phyloP scores from a whole-genome alignment of 2,888 invertebrate species.

The Cordilura impudica region DNA sequence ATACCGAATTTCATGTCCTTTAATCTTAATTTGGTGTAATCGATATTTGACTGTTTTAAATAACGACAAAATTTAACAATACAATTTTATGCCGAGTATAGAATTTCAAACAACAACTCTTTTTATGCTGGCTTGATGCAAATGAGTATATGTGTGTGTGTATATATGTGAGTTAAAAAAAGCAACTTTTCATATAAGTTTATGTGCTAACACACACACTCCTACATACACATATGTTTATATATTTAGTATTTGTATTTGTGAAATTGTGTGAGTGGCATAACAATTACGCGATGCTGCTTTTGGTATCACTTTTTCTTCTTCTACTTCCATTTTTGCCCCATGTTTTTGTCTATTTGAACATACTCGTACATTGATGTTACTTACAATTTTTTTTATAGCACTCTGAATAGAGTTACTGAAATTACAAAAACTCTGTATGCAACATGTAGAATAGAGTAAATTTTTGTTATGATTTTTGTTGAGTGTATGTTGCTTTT shows the following conservation, averaged over 20 bases:
- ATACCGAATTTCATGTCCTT: no score
- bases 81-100: conserved; percentile 6
- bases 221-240: neutral
- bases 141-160: neutral
- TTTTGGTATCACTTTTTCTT: no score
- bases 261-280: conserved; percentile 36
- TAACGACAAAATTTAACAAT: neutral
- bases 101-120: conserved; percentile 10
- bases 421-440: neutral
- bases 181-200: neutral
- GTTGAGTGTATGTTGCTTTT: neutral
- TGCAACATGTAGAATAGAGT: conserved; percentile 38
- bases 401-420: neutral
- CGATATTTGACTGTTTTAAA: neutral
- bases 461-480: conserved; percentile 8
- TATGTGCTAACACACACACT: neutral
- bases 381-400: neutral
- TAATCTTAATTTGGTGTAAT: neutral
- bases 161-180: conserved; percentile 18
- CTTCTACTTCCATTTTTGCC: neutral
- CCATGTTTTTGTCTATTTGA: neutral
- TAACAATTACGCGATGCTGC: conserved; percentile 33
- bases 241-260: conserved; percentile 20
- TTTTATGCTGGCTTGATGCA: neutral
- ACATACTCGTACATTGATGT: neutral